Evolutionary conservation across 30 jellyfish, hydroid and myxozoan genomes (phyloP).

Genomic region (Chrysaora quinquecirrha): DNA sequence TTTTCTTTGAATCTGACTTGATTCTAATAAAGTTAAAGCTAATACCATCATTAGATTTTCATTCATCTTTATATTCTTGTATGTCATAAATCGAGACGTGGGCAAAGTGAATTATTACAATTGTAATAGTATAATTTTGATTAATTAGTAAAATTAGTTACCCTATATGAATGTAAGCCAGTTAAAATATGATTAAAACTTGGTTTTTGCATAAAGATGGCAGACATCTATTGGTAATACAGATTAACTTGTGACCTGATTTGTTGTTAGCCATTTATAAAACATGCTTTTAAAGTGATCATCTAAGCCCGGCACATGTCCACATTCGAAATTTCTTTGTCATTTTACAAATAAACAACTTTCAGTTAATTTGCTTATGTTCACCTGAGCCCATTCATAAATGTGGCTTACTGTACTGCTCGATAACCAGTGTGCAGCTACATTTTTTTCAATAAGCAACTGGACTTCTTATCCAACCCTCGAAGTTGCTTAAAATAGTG

Average conservation of each 20-base stretch:
- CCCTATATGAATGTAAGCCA: neutral
- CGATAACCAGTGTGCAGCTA: too few species aligned
- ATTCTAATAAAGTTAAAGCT: conserved; percentile 30
- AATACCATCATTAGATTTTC: conserved; percentile 50
- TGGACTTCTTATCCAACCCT: too few species aligned
- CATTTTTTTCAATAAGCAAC: too few species aligned
- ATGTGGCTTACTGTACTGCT: too few species aligned
- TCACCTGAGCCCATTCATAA: too few species aligned
- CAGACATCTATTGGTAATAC: neutral
- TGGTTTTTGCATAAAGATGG: neutral
- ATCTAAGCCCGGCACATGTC: neutral
- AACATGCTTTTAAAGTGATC: neutral
- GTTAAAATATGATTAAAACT: neutral
- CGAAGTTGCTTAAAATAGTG: too few species aligned
- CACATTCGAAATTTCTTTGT: neutral
- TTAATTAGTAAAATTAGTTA: conserved; percentile 18
- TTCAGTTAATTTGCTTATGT: neutral
- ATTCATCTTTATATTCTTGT: conserved; percentile 5
- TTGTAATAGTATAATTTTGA: conserved; percentile 47
- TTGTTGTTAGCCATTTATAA: neutral
- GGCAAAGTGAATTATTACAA: conserved; percentile 23
- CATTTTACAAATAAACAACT: neutral
- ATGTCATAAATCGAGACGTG: conserved; percentile 64
- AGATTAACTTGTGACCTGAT: neutral
- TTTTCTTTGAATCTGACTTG: conserved; percentile 1